phyloP scores from a whole-genome alignment of 1,140 invertebrate genomes.

The Contarinia nasturtii region DNA sequence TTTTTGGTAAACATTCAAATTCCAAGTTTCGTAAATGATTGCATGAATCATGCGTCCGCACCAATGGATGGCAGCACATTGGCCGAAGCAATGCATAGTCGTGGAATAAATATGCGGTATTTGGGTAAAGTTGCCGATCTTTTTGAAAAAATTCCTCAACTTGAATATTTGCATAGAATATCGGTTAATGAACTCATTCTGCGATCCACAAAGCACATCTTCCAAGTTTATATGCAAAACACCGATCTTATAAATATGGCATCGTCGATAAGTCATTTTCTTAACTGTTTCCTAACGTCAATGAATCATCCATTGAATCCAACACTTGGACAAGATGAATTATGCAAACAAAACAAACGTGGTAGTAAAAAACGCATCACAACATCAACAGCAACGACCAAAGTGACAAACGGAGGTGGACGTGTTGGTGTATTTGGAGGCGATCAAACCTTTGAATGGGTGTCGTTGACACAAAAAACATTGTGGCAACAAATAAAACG shows the following conservation, averaged over 20 bases:
- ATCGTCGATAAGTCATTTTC: constrained; percentile 78
- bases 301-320: constrained; percentile 38
- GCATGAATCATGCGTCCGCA: constrained; percentile 74
- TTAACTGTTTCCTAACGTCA: constrained; percentile 81
- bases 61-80: constrained; percentile 91
- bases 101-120: constrained; percentile 94
- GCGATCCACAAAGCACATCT: constrained; percentile 82
- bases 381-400: not conserved
- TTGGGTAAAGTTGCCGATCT: constrained; percentile 72
- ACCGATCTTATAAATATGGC: constrained; percentile 79
- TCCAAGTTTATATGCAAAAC: constrained; percentile 77
- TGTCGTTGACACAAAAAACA: constrained; percentile 57
- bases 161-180: constrained; percentile 77
- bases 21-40: constrained; percentile 82
- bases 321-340: constrained; percentile 43
- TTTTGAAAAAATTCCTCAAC: constrained; percentile 53
- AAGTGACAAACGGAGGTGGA: not conserved
- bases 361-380: constrained; percentile 31
- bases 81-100: constrained; percentile 79
- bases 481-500: constrained; percentile 76
- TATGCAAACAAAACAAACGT: constrained; percentile 39
- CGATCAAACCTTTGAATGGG: constrained; percentile 60
- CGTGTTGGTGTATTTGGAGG: not conserved
- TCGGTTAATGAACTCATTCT: constrained; percentile 71
- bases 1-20: constrained; percentile 87